Conservation (phyloP, 2,888 invertebrate genomes). For the Pardosa pseudoannulata region DNA sequence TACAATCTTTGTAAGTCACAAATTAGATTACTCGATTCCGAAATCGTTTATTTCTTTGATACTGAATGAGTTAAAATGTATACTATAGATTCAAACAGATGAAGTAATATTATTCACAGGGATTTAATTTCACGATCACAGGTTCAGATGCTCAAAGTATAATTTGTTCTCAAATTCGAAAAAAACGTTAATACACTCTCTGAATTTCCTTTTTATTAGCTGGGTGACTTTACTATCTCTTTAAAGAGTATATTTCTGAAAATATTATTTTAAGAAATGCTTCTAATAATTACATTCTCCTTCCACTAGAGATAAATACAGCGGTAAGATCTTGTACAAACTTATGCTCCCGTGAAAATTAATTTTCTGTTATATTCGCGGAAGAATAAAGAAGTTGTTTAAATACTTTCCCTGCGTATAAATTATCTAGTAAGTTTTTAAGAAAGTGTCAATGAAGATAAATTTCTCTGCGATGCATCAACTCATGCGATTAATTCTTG, state of each 20-base stretch:
- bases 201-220: too few species aligned
- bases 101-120: too few species aligned
- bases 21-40: too few species aligned
- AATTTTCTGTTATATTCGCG: background rate
- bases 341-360: background rate
- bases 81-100: too few species aligned
- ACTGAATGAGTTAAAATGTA: too few species aligned
- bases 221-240: too few species aligned
- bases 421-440: background rate
- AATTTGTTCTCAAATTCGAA: too few species aligned
- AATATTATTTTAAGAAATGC: background rate
- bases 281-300: background rate
- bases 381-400: background rate
- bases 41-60: too few species aligned
- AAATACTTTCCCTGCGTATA: background rate
- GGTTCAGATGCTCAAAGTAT: too few species aligned
- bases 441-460: slow-evolving; percentile 9
- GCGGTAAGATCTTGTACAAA: background rate
- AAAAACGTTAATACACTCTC: too few species aligned
- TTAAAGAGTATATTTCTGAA: background rate
- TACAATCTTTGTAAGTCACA: too few species aligned
- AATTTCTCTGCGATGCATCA: background rate
- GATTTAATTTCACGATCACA: too few species aligned
- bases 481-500: background rate
- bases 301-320: background rate